phyloP scores from a whole-genome alignment of 2,888 invertebrate genomes.

The Euphydryas editha region DNA sequence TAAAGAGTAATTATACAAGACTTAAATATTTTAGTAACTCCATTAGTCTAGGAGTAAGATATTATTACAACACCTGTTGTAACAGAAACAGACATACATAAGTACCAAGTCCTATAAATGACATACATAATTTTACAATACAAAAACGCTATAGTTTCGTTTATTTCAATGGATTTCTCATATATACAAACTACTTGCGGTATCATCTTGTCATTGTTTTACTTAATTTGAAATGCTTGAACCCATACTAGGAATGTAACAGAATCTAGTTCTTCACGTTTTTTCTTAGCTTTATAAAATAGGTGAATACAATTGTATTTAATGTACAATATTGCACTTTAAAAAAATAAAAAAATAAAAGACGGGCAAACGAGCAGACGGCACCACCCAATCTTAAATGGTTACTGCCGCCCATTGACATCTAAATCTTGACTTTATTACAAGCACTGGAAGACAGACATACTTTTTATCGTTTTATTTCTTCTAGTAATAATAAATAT shows the following conservation, averaged over 20 bases:
- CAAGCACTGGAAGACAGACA: neutral
- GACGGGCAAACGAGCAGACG: too few species aligned
- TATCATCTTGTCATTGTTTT: constrained; percentile 1
- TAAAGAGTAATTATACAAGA: too few species aligned
- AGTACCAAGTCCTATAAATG: neutral
- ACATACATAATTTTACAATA: neutral
- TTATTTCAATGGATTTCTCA: neutral
- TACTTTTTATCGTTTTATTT: neutral
- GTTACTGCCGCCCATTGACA: too few species aligned
- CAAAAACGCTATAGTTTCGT: too few species aligned
- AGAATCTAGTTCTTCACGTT: neutral
- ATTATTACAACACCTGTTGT: neutral
- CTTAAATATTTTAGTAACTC: too few species aligned
- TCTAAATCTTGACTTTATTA: too few species aligned
- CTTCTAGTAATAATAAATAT: neutral
- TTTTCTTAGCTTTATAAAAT: constrained; percentile 12
- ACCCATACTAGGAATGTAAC: neutral
- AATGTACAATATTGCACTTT: too few species aligned
- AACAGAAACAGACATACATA: neutral
- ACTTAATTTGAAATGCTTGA: constrained; percentile 1
- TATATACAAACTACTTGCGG: neutral
- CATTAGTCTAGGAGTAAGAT: neutral
- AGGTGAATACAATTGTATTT: neutral
- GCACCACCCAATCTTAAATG: too few species aligned
- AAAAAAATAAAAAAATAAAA: too few species aligned